A percentile compares a stretch with the other conserved stretches of the same genome.
phyloP scores from a whole-genome alignment of 2,113 vertebrate genomes.

The Larimichthys crocea region DNA sequence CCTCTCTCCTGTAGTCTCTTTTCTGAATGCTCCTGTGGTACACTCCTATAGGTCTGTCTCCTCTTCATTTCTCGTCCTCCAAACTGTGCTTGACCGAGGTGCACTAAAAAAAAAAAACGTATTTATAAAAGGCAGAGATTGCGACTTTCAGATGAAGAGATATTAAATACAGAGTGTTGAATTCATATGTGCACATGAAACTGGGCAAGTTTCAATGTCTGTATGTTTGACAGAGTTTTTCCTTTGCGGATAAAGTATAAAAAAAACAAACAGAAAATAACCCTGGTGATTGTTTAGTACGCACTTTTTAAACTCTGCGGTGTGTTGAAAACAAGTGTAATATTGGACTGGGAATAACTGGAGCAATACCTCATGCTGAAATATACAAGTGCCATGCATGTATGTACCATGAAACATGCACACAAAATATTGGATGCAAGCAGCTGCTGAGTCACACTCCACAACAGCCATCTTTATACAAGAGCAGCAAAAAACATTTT shows the following conservation, averaged over 20 bases:
- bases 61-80: constrained; percentile 38
- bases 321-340: constrained; percentile 42
- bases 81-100: constrained; percentile 67
- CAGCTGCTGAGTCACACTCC: constrained; percentile 47
- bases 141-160: constrained; percentile 65
- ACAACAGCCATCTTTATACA: constrained; percentile 15
- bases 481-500: constrained; percentile 35
- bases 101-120: constrained; percentile 76
- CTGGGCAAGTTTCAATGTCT: constrained; percentile 20
- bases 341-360: constrained; percentile 48
- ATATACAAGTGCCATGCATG: constrained; percentile 42
- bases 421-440: constrained; percentile 30
- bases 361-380: constrained; percentile 67
- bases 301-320: constrained; percentile 66
- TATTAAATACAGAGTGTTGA: constrained; percentile 40
- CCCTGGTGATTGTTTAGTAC: constrained; percentile 45
- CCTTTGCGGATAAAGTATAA: constrained; percentile 23
- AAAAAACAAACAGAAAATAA: constrained; percentile 6
- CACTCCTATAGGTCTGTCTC: constrained; percentile 31
- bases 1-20: constrained; percentile 38
- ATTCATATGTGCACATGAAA: constrained; percentile 26
- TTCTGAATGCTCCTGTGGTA: constrained; percentile 30
- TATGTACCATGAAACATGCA: constrained; percentile 23
- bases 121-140: constrained; percentile 69
- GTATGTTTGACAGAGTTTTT: constrained; percentile 31